A percentile compares a stretch with the other conserved stretches of the same genome.
phyloP scores from a whole-genome alignment of 2,113 vertebrate species.

The Hippopotamus amphibius region DNA sequence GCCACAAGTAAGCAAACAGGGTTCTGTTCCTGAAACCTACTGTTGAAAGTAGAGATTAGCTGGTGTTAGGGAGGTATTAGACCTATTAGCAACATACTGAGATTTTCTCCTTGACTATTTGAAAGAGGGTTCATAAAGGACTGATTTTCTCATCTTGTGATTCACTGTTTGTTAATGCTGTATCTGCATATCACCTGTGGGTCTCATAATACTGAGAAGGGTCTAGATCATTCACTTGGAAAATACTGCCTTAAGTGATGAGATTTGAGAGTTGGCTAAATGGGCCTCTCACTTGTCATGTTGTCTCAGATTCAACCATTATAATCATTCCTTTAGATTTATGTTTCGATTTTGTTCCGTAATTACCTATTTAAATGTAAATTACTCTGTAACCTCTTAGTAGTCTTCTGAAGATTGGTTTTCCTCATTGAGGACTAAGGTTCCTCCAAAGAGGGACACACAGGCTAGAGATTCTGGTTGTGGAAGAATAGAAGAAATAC shows the following conservation, averaged over 20 bases:
- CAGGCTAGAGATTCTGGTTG: not conserved
- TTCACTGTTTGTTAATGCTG: not conserved
- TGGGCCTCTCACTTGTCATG: not conserved
- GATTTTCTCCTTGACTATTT: not conserved
- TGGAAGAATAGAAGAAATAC: not conserved
- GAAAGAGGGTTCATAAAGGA: not conserved
- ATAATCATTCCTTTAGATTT: slow-evolving; percentile 74
- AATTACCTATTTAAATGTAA: slow-evolving; percentile 84
- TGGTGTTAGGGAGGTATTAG: not conserved
- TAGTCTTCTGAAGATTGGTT: slow-evolving; percentile 76
- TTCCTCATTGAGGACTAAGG: slow-evolving; percentile 56
- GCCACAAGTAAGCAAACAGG: not conserved
- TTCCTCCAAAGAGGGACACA: slow-evolving; percentile 46
- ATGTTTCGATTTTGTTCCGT: slow-evolving; percentile 79
- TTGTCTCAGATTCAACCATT: slow-evolving; percentile 54
- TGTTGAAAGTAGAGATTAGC: slow-evolving; percentile 37
- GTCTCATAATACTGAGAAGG: not conserved
- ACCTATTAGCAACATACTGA: not conserved
- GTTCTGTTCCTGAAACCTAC: not conserved
- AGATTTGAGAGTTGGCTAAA: not conserved
- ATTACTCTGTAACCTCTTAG: slow-evolving; percentile 78
- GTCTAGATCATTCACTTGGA: not conserved
- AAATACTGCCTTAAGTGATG: slow-evolving; percentile 18
- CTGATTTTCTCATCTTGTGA: slow-evolving; percentile 32
- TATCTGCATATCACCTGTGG: not conserved